Percentiles rank a stretch among this genome's conserved stretches.
These are phyloP conservation scores for Trisateles emortualis DNA, from an alignment of 2,888 invertebrate species.

Conservation along the genomic window DNA sequence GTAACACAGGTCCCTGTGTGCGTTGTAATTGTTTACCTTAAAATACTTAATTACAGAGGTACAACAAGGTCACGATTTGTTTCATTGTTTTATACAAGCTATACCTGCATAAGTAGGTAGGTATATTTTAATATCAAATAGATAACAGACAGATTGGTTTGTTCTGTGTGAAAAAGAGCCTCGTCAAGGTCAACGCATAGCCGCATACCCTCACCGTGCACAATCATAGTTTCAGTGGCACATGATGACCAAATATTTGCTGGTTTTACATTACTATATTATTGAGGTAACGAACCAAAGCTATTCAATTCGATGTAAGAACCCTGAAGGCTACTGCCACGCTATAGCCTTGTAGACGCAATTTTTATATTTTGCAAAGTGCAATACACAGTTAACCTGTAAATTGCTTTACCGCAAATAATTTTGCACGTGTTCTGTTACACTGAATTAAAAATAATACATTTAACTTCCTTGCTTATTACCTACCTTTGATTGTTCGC, in stretches of 20 bases:
- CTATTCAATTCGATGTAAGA: constrained; percentile 8
- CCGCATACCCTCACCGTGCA: constrained; percentile 26
- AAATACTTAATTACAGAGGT: constrained; percentile 61
- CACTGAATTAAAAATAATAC: constrained; percentile 14
- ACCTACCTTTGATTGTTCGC: constrained; percentile 16
- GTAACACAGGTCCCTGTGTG: constrained; percentile 54
- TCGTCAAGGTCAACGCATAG: constrained; percentile 47
- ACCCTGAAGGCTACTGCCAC: constrained; percentile 18
- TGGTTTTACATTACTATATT: constrained; percentile 10
- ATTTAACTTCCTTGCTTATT: constrained; percentile 10
- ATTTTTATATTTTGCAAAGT: constrained; percentile 29
- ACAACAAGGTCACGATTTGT: constrained; percentile 73
- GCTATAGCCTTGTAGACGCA: constrained; percentile 22
- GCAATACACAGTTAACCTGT: constrained; percentile 25
- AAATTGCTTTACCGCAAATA: constrained; percentile 35
- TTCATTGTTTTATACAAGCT: constrained; percentile 72
- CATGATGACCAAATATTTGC: constrained; percentile 23
- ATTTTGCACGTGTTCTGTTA: constrained; percentile 18
- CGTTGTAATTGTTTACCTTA: constrained; percentile 61
- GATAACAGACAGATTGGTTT: constrained; percentile 56
- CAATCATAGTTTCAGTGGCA: constrained; percentile 10
- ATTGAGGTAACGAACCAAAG: constrained; percentile 12
- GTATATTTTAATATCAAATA: constrained; percentile 54
- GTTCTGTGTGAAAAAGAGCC: constrained; percentile 60
- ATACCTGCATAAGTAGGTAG: constrained; percentile 53